Evolutionary conservation across 1,140 invertebrate species (phyloP), one percentile per base, ranked within the genome.

Genomic region (Drosophila biarmipes): DNA sequence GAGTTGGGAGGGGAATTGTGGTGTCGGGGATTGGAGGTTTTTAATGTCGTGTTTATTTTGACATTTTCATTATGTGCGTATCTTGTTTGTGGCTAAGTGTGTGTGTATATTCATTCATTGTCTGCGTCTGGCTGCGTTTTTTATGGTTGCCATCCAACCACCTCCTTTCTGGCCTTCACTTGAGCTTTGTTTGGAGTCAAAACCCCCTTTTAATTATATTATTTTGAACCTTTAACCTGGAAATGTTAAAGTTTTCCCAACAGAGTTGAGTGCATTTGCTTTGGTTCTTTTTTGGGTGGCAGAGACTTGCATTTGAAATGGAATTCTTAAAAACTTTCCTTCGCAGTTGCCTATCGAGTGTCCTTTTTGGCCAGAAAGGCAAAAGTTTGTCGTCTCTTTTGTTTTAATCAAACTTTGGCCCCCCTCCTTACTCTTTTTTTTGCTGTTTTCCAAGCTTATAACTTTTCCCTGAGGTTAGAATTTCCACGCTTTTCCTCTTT

Each of bases 41-140:
- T 89, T 89, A 89, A 89, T 89, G 84, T 89, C 85, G 84, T 89
- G 84, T 89, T 89, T 89, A 89, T 89, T 89, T 89, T 89, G 79
- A 89, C 84, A 89, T 89, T 89, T 89, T 89, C 84, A 87, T 87
- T 87, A 87, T 89, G 84, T 76, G 84, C 73, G 54, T 76, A 42
- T 55, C 53, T 66, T 63, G 45, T 64, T 48, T 52, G 31, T 54
- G 57, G 56, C 52, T 52, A 21, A 57, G 45, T 54, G 52, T 62
- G 40, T 63, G 73, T 77, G 40, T 73, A 54, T 72, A 31, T 80
- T 63, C 53, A 58, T 63, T 61, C 61, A 57, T 72, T 80, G 63
- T 77, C 72, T 80, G 58, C 37, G 72, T 75, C 72, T 80, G 62
- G 78, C 78, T 80, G 73, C 58, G 71, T 80, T 80, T 74, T 76